These are phyloP conservation scores for zebrafish (Danio rerio) DNA, from an alignment of 2,113 vertebrate species.

Conservation along the genomic window GRCz12tu NC_133182.1:76800501-76801000, in stretches of 20 bases:
- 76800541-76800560: too few species aligned
- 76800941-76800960: conserved; percentile 10
- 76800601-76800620: neutral
- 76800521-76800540: too few species aligned
- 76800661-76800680: neutral
- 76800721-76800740: conserved; percentile 59
- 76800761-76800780: conserved; percentile 36
- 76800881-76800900: conserved; percentile 62
- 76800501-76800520: too few species aligned
- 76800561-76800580: neutral
- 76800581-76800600: too few species aligned
- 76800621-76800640: neutral
- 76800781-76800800: neutral
- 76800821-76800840: neutral
- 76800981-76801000: neutral
- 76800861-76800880: conserved; percentile 54
- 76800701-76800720: conserved; percentile 58
- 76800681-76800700: conserved; percentile 32
- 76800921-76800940: conserved; percentile 31
- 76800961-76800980: conserved; percentile 24
- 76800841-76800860: conserved; percentile 42
- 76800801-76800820: conserved; percentile 23
- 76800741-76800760: conserved; percentile 36
- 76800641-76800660: neutral
- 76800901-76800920: conserved; percentile 10